Evolutionary conservation across 1,140 invertebrate genomes (phyloP).

Genomic region (Trissolcus basalis): DNA sequence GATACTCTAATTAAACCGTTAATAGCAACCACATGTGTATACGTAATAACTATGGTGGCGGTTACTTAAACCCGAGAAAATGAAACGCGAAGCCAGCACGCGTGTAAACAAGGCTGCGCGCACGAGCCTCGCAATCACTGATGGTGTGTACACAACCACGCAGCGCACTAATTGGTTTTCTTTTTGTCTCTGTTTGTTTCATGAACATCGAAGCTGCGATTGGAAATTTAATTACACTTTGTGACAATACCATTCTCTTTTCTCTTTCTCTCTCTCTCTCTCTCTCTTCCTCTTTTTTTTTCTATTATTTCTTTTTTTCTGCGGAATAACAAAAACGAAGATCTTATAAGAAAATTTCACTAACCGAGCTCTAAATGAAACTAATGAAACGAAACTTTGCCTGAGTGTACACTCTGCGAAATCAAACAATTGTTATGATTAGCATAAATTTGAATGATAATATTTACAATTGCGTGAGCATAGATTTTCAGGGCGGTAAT

Average conservation of each 20-base stretch:
- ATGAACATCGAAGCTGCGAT: constrained; percentile 51
- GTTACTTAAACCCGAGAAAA: constrained; percentile 75
- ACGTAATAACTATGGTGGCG: constrained; percentile 67
- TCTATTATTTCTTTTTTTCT: too few species aligned
- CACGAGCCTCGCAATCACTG: constrained; percentile 52
- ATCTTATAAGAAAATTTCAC: not conserved
- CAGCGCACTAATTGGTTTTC: constrained; percentile 55
- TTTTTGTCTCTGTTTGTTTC: constrained; percentile 53
- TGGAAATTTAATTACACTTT: constrained; percentile 53
- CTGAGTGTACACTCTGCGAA: constrained; percentile 29
- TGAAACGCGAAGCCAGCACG: constrained; percentile 64
- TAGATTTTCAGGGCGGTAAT: constrained; percentile 42
- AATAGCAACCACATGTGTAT: constrained; percentile 71
- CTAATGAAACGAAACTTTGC: not conserved
- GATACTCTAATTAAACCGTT: constrained; percentile 76
- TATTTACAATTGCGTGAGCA: constrained; percentile 48
- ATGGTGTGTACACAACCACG: constrained; percentile 56
- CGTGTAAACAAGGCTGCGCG: constrained; percentile 60
- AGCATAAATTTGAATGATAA: constrained; percentile 54
- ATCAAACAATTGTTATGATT: constrained; percentile 46
- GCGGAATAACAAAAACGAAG: constrained; percentile 1
- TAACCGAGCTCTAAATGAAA: not conserved
- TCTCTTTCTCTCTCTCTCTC: not conserved
- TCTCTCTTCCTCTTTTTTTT: too few species aligned
- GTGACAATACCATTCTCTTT: constrained; percentile 10